Base-by-base conservation (phyloP, 2,888 invertebrate genomes). In the Ischnura elegans region DNA sequence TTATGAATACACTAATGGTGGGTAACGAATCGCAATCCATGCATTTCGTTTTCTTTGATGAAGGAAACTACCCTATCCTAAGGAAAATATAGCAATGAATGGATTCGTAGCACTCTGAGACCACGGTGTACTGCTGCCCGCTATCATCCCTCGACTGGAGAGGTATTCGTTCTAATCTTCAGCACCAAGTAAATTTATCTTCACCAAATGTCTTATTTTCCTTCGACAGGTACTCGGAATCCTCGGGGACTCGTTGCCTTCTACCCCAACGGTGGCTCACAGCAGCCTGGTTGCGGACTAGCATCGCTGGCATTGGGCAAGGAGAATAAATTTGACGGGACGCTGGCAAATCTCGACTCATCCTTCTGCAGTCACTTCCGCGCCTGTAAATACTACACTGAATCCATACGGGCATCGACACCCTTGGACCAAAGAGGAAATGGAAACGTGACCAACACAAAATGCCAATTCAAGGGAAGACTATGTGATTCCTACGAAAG, bases 161-260 rank as follows among this genome's bases (percentile, higher is more conserved):
- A n/a, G n/a, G n/a, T n/a, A n/a, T n/a, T n/a, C n/a, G n/a, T n/a
- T n/a, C n/a, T n/a, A n/a, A n/a, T n/a, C n/a, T 61, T 61, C 1
- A 25, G 61, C 2, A 6, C 19, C 61, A 4, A n/a, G 61, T 25
- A 61, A 61, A 2, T 2, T 61, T 13, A n/a, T 61, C n/a, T 6
- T 61, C 61, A 2, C 1, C n/a, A 2, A 36, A 29, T 76, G 0
- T 5, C 16, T 29, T 6, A 2, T 0, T 36, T 36, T 10, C 0
- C 8, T 76, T 76, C 10, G 16, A 76, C 13, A n/a, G 66, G 90
- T 61, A n/a, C 66, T 43, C 16, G 90, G 90, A 25, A 61, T 43
- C n/a, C n/a, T n/a, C 94, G 95, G 85, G 96, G 96, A 0, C 96
- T 96, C 94, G 95, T 95, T 36, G 96, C 96, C 94, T 96, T 96